Conservation (phyloP, 1,140 invertebrate species). For the Mactra quadrangularis region DNA sequence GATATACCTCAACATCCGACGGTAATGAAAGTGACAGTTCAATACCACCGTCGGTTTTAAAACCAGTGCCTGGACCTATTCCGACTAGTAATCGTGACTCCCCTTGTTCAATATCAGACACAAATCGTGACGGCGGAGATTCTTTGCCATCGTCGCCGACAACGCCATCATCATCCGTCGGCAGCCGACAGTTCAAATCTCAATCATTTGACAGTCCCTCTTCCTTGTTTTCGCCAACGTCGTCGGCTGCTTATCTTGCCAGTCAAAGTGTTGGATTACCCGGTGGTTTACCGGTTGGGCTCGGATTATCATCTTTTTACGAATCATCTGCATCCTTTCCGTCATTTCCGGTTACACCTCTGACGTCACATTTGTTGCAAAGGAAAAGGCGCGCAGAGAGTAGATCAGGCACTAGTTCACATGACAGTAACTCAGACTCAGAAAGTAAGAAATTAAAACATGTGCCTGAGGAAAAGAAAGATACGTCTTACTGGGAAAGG, state of each 20-base stretch:
- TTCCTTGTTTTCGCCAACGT: slow-evolving; percentile 45
- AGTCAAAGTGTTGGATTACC: slow-evolving; percentile 45
- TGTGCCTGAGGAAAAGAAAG: slow-evolving; percentile 86
- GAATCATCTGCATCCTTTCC: slow-evolving; percentile 68
- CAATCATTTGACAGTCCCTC: slow-evolving; percentile 67
- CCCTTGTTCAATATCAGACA: slow-evolving; percentile 52
- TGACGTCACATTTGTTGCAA: slow-evolving; percentile 78
- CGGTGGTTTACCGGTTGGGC: slow-evolving; percentile 43
- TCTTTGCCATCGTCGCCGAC: slow-evolving; percentile 51
- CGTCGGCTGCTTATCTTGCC: slow-evolving; percentile 59
- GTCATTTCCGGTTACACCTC: slow-evolving; percentile 71
- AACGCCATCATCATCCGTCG: slow-evolving; percentile 26
- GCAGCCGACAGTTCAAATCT: slow-evolving; percentile 67
- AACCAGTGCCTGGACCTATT: slow-evolving; percentile 43
- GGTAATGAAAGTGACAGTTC: slow-evolving; percentile 67
- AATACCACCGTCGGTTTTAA: slow-evolving; percentile 30
- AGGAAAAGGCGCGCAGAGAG: slow-evolving; percentile 72
- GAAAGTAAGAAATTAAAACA: slow-evolving; percentile 68
- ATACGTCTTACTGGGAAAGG: slow-evolving; percentile 93
- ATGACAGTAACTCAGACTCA: slow-evolving; percentile 56
- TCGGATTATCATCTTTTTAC: slow-evolving; percentile 65
- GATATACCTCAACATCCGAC: slow-evolving; percentile 58
- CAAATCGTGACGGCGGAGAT: slow-evolving; percentile 33
- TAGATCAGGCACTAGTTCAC: slow-evolving; percentile 33
- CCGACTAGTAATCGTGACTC: slow-evolving; percentile 39